Percentiles rank a stretch among this genome's conserved stretches.
These are phyloP conservation scores for Charina bottae DNA, from an alignment of 2,113 vertebrate genomes.

Conservation along the genomic window DNA sequence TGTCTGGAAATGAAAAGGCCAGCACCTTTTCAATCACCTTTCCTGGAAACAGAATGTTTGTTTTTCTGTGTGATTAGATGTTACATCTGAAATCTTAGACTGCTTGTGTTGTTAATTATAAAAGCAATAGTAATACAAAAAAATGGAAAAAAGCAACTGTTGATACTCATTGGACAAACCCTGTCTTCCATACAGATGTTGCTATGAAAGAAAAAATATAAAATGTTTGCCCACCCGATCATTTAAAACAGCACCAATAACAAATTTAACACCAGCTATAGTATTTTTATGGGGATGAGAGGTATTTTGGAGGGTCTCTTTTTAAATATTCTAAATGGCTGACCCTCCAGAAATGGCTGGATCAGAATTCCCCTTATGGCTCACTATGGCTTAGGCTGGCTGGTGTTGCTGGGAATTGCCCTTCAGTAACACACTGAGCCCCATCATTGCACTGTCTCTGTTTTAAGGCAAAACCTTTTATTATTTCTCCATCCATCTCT, in stretches of 20 bases:
- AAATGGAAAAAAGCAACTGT: too few species aligned
- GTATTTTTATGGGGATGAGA: not conserved
- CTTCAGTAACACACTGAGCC: not conserved
- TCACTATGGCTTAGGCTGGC: not conserved
- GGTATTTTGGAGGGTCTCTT: not conserved
- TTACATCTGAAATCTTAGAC: not conserved
- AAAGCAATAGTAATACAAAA: not conserved
- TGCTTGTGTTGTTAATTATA: not conserved
- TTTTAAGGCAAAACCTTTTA: not conserved
- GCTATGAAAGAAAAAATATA: not conserved
- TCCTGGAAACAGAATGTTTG: too few species aligned
- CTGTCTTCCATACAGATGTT: too few species aligned
- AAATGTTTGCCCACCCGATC: not conserved
- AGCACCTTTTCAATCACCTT: too few species aligned
- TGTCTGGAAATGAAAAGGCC: too few species aligned
- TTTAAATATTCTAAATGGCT: not conserved
- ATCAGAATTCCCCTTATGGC: not conserved
- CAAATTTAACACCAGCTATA: not conserved
- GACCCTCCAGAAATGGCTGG: not conserved
- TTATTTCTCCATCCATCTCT: not conserved
- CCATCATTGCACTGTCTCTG: not conserved
- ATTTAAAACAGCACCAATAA: not conserved
- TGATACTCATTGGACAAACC: not conserved
- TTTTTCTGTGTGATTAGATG: not conserved
- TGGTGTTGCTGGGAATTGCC: not conserved